A percentile compares a stretch with the other conserved stretches of the same genome.
Conservation (phyloP, 2,888 invertebrate species). For the Gymnoscelis rufifasciata region DNA sequence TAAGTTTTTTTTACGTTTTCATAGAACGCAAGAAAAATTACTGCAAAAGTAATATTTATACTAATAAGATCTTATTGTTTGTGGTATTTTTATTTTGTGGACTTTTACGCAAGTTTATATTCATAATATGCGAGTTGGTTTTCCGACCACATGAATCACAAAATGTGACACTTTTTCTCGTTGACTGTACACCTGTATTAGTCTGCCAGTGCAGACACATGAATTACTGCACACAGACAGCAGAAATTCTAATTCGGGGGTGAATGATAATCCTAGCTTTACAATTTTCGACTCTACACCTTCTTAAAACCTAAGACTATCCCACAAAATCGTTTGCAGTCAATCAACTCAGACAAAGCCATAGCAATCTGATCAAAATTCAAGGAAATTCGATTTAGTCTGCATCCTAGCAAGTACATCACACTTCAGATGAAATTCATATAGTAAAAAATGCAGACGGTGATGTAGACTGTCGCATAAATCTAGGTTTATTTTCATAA, state of each 20-base stretch:
- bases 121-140: no score
- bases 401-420: slow-evolving; percentile 68
- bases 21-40: no score
- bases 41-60: no score
- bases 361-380: slow-evolving; percentile 68
- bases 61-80: no score
- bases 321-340: slow-evolving; percentile 37
- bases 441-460: slow-evolving; percentile 73
- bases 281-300: slow-evolving; percentile 36
- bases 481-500: slow-evolving; percentile 75
- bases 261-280: slow-evolving; percentile 40
- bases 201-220: slow-evolving; percentile 72
- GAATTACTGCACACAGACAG: slow-evolving; percentile 67
- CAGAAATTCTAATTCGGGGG: slow-evolving; percentile 60
- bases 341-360: slow-evolving; percentile 50
- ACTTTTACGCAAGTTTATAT: no score
- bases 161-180: no score
- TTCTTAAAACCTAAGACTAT: slow-evolving; percentile 4
- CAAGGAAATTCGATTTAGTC: slow-evolving; percentile 74
- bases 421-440: slow-evolving; percentile 62
- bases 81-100: no score
- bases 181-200: slow-evolving; percentile 55
- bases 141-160: no score
- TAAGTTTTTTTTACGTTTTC: no score
- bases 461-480: slow-evolving; percentile 61